Conservation (phyloP, 2,888 invertebrate species). For the Didymodactylos carnosus region DNA sequence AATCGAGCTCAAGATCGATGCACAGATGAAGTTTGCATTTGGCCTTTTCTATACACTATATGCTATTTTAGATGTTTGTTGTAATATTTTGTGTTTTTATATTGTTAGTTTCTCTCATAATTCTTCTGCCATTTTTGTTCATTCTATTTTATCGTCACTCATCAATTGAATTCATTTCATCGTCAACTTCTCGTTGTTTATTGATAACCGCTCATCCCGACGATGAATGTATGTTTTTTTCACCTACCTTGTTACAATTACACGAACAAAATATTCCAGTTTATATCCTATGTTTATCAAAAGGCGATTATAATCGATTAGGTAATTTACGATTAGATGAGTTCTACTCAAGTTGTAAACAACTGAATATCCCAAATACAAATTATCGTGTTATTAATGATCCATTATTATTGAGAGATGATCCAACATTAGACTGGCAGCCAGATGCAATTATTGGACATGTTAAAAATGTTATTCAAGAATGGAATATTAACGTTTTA, state of each 20-base stretch:
- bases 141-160: too few species aligned
- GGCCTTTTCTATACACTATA: too few species aligned
- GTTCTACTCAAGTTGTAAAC: not conserved
- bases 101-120: too few species aligned
- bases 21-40: too few species aligned
- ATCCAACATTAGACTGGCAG: not conserved
- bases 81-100: too few species aligned
- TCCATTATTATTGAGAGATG: not conserved
- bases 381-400: constrained; percentile 6
- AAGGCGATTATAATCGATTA: not conserved
- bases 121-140: too few species aligned
- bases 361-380: not conserved
- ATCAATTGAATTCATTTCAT: too few species aligned
- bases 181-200: too few species aligned
- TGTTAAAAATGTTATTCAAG: not conserved
- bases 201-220: constrained; percentile 15
- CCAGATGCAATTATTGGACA: not conserved
- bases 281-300: constrained; percentile 7
- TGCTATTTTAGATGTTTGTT: too few species aligned
- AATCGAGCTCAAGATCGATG: too few species aligned
- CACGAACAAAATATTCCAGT: not conserved
- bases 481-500: constrained; percentile 30
- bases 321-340: not conserved
- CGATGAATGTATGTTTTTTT: constrained; percentile 13
- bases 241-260: not conserved